Evolutionary conservation across 2,797 vertebrate species (phyloP), one percentile per base, ranked within the genome.

Genomic region (Orientallactaga sibirica): DNA sequence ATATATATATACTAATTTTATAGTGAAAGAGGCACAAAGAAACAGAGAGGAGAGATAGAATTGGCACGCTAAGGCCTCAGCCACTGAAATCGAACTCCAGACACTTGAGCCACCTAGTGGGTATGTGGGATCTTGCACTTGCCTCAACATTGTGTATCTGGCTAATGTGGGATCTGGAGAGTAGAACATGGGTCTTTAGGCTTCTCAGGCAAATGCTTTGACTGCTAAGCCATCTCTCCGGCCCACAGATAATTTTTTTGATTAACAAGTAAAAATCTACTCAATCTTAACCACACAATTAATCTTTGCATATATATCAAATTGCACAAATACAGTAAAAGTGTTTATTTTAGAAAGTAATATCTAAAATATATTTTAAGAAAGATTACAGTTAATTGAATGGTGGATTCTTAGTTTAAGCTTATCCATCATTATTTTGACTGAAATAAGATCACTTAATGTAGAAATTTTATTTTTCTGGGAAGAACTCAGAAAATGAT

Each of bases 291-390:
- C 19, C 43, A 12, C 16, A 91, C 15, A 87, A 80, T 68, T 81
- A 94, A 5, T 62, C 61, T 73, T 70, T 86, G 55, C 1, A 43
- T 67, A 68, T 15, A 25, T 15, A 18, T 2, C 88, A 93, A 93
- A 55, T 33, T 79, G 27, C 67, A 87, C 27, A 94, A 73, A 92
- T 4, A 71, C 0, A 87, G 27, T 24, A 76, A 79, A 84, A 88
- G 37, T 74, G 9, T 80, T 62, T 90, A 41, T 11, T 86, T 78
- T 90, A 73, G 52, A 93, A 95, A 91, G 73, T 41, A 71, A 67
- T 43, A 81, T 66, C 67, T 48, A 79, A 68, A 48, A n/a, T 14
- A 3, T 77, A 85, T 10, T 68, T 90, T 79, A 74, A 92, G 25
- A 27, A 74, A 86, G 27, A 92, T 77, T 84, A 33, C 7, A 77